These are phyloP conservation scores for Mesitornis unicolor DNA, from an alignment of 2,113 vertebrate genomes.

Conservation along the genomic window DNA sequence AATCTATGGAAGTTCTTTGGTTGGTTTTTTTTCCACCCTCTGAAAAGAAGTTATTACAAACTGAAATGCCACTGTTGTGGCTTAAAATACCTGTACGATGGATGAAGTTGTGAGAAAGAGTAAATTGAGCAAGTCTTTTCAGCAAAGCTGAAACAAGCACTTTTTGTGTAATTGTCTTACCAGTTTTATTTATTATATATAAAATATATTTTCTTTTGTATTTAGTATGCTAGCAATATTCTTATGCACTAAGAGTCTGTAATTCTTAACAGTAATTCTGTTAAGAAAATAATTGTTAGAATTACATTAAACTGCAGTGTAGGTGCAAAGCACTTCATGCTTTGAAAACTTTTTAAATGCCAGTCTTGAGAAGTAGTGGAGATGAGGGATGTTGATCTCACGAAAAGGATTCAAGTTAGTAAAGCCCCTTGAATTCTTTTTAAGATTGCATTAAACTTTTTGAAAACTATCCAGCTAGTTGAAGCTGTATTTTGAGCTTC, in stretches of 20 bases:
- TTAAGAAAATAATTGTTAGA: background rate
- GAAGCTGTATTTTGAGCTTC: background rate
- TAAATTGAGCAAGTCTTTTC: background rate
- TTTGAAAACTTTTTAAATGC: background rate
- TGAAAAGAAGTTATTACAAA: background rate
- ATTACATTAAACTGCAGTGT: background rate
- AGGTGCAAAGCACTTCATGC: background rate
- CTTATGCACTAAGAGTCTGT: background rate
- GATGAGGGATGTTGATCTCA: background rate
- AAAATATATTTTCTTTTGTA: background rate
- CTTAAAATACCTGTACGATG: background rate
- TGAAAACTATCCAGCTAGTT: background rate
- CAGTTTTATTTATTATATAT: background rate
- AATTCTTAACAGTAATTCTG: conserved; percentile 26
- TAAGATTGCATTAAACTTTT: background rate
- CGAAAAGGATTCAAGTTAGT: background rate
- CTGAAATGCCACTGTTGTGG: background rate
- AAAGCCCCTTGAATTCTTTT: background rate
- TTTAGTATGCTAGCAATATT: background rate
- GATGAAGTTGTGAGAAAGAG: background rate
- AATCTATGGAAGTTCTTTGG: background rate
- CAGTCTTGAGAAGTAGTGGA: background rate
- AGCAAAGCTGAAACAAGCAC: background rate
- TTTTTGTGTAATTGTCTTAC: background rate
- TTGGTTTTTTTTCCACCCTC: background rate